phyloP scores from a whole-genome alignment of 2,113 vertebrate genomes.

The Myrmecobius fasciatus region DNA sequence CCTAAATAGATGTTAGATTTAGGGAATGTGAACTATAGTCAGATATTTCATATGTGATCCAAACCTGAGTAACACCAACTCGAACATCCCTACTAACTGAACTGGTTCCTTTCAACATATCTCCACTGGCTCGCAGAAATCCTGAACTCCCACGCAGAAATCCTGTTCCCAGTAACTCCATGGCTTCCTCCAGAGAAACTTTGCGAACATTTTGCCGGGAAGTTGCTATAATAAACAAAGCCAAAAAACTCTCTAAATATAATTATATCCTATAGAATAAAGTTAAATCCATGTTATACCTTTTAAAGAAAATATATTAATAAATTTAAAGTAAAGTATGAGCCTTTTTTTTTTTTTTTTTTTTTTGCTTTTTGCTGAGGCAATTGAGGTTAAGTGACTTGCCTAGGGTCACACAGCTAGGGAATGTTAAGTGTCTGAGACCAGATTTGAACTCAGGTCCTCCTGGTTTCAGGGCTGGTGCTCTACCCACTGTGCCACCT shows the following conservation, averaged over 20 bases:
- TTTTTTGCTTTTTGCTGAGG: too few species aligned
- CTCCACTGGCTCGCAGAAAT: constrained; percentile 93
- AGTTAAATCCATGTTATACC: constrained; percentile 32
- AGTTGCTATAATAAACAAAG: constrained; percentile 76
- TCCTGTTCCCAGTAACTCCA: constrained; percentile 91
- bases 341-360: too few species aligned
- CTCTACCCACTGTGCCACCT: too few species aligned
- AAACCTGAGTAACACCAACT: constrained; percentile 94
- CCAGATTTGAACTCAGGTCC: too few species aligned
- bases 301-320: constrained; percentile 18
- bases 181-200: constrained; percentile 89
- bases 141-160: constrained; percentile 93
- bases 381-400: too few species aligned
- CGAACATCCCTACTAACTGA: constrained; percentile 92
- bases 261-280: constrained; percentile 35
- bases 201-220: constrained; percentile 83
- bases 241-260: constrained; percentile 46
- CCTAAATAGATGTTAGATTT: constrained; percentile 12
- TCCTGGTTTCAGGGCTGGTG: too few species aligned
- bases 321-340: constrained; percentile 57
- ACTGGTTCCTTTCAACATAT: constrained; percentile 94
- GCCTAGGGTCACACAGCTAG: too few species aligned
- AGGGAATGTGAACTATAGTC: neutral
- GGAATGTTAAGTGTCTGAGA: too few species aligned
- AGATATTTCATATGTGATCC: constrained; percentile 56